These are phyloP conservation scores for Orientallactaga bullata DNA, from an alignment of 2,113 vertebrate genomes.

Conservation along the genomic window DNA sequence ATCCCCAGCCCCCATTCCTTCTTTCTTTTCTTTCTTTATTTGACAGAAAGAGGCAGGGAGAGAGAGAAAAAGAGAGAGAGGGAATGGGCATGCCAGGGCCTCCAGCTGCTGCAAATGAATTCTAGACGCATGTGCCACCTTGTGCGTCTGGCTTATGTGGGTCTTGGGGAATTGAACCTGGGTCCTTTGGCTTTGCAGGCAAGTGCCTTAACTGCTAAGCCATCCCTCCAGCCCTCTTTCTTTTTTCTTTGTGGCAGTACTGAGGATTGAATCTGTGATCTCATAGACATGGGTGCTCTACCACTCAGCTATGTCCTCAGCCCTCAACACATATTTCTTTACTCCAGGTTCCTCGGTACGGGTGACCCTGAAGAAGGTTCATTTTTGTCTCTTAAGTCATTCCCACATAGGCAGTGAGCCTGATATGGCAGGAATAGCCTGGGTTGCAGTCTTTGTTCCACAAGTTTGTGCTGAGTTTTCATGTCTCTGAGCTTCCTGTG, in stretches of 20 bases:
- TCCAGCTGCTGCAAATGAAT: too few relatives aligned
- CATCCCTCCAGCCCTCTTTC: too few relatives aligned
- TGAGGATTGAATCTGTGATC: neutral
- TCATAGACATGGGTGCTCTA: neutral
- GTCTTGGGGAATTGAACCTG: too few relatives aligned
- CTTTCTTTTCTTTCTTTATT: too few relatives aligned
- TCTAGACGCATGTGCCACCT: too few relatives aligned
- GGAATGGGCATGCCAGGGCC: too few relatives aligned
- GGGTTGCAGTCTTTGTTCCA: neutral
- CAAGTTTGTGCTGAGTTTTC: neutral
- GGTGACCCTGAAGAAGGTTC: neutral
- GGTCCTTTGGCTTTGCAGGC: too few relatives aligned
- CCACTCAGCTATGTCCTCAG: neutral
- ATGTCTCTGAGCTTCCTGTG: neutral
- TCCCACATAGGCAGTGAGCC: neutral
- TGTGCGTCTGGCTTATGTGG: too few relatives aligned
- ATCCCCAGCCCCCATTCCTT: too few relatives aligned
- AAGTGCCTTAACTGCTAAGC: too few relatives aligned
- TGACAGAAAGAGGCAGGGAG: too few relatives aligned
- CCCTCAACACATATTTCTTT: slow-evolving; percentile 1
- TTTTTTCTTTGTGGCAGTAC: neutral
- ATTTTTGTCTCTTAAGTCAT: neutral
- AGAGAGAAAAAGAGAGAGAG: too few relatives aligned
- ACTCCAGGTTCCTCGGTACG: neutral
- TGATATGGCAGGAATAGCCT: neutral